Evolutionary conservation across 2,797 vertebrate species (phyloP).

Genomic region (Australoheros facetus): DNA sequence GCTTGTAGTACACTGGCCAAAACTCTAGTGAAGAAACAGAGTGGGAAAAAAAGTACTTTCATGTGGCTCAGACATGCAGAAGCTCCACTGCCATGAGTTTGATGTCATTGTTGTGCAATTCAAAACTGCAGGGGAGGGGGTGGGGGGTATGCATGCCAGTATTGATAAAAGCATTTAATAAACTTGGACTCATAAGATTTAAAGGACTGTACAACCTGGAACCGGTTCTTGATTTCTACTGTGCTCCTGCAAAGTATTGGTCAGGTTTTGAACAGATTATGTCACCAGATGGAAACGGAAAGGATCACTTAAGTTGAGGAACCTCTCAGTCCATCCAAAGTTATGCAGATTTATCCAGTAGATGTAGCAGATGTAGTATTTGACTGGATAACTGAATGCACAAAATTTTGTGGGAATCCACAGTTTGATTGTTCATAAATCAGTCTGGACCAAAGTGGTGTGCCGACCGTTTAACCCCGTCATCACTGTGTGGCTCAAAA

Average conservation of each 20-base stretch:
- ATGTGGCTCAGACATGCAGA: slow-evolving; percentile 1
- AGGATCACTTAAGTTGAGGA: not conserved
- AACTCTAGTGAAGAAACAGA: not conserved
- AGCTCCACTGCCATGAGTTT: not conserved
- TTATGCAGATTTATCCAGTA: not conserved
- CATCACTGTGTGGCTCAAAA: not conserved
- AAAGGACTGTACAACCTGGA: not conserved
- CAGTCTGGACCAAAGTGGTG: not conserved
- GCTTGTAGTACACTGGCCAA: not conserved
- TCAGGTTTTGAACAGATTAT: not conserved
- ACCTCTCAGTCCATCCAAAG: not conserved
- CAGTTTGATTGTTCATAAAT: not conserved
- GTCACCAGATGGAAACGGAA: not conserved
- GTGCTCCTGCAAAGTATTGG: not conserved
- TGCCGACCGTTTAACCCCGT: not conserved
- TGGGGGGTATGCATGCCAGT: not conserved
- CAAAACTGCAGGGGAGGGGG: not conserved
- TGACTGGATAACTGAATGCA: not conserved
- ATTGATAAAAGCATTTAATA: not conserved
- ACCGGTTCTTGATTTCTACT: not conserved
- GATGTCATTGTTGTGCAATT: not conserved
- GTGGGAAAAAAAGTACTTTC: not conserved
- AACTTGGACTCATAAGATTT: not conserved
- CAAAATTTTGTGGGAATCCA: not conserved
- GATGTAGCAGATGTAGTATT: not conserved